phyloP scores from a whole-genome alignment of 2,113 vertebrate species.

The Oxygymnocypris stewartii region DNA sequence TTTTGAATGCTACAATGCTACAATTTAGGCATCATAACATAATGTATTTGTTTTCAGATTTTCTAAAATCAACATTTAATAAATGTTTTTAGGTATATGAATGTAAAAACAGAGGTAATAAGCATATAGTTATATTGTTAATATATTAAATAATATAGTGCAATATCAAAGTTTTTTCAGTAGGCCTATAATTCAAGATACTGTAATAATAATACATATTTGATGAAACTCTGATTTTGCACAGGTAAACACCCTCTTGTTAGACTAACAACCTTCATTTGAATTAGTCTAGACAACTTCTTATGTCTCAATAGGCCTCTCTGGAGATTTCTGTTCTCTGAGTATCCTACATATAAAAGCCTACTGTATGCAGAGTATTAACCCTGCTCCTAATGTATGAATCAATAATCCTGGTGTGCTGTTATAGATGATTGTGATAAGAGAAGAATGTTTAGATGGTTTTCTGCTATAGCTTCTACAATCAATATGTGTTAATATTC shows the following conservation, averaged over 20 bases:
- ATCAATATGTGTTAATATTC: conserved; percentile 12
- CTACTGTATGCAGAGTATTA: neutral
- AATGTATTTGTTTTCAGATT: neutral
- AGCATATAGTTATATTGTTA: no score
- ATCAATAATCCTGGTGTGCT: neutral
- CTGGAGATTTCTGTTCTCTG: neutral
- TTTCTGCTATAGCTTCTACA: neutral
- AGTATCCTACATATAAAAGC: neutral
- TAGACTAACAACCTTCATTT: neutral
- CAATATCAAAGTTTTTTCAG: no score
- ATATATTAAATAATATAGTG: no score
- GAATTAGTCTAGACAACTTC: neutral
- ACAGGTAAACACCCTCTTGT: neutral
- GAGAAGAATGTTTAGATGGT: neutral
- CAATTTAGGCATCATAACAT: neutral
- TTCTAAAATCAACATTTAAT: neutral
- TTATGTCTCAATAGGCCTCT: neutral
- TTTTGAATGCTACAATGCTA: neutral
- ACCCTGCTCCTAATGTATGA: neutral
- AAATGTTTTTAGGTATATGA: neutral
- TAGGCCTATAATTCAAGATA: no score
- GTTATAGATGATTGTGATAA: neutral
- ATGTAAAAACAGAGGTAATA: no score
- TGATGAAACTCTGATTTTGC: neutral
- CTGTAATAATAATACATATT: no score